Conservation (phyloP, 2,888 invertebrate genomes). For the Bellardia bayeri region DNA sequence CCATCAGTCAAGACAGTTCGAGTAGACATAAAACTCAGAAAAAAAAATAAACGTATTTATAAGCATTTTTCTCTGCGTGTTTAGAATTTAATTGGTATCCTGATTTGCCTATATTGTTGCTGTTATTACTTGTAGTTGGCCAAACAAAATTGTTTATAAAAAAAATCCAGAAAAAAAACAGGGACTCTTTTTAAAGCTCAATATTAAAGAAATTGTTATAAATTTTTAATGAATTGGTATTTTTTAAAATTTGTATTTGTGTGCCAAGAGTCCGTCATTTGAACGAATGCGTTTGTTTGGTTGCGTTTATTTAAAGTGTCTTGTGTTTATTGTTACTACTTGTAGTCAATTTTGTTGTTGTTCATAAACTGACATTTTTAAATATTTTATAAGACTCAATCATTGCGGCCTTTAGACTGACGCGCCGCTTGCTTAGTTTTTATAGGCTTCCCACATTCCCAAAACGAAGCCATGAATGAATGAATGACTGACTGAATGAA, state of each 20-base stretch:
- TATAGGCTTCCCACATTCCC: conserved; percentile 46
- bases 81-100: conserved; percentile 57
- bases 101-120: conserved; percentile 16
- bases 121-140: conserved; percentile 20
- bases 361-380: conserved; percentile 48
- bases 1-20: too few relatives aligned
- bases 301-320: conserved; percentile 6
- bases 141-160: conserved; percentile 18
- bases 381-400: conserved; percentile 57
- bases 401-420: not conserved
- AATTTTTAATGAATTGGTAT: conserved; percentile 35
- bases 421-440: not conserved
- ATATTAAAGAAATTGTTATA: not conserved
- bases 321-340: not conserved
- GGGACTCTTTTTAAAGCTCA: not conserved
- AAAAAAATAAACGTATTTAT: conserved; percentile 14
- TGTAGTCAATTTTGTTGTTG: not conserved
- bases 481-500: not conserved
- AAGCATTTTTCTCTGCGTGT: conserved; percentile 55
- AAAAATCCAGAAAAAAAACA: not conserved
- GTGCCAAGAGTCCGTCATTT: not conserved
- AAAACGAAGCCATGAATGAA: conserved; percentile 18
- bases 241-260: conserved; percentile 23
- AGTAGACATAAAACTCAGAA: not conserved
- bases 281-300: conserved; percentile 42